Base-by-base conservation (phyloP, 1,140 invertebrate species). In the Drosophila ficusphila region DNA sequence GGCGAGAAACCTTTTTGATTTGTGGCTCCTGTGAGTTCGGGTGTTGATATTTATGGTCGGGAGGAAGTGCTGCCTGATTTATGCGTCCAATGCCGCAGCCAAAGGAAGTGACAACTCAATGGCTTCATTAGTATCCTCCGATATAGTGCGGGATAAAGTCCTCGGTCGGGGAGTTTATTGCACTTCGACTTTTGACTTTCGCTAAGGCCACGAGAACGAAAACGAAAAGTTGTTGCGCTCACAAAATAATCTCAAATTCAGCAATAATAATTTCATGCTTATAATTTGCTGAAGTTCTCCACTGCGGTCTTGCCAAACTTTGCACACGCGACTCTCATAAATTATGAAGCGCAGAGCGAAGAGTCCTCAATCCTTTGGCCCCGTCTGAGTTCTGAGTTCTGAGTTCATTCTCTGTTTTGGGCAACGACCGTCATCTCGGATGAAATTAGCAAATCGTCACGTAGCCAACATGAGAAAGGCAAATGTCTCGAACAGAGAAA, bases 121-220 rank as follows among this genome's bases (percentile, higher is more conserved):
- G 72, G 82, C 81, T 86, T 85, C 81, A 85, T 85, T 85, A 85
- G 76, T 67, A 62, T 53, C 73, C 56, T 19, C 25, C 47, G 29
- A 47, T 18, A 19, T 6, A 25, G 36, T n/a, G 21, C 34, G 47
- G 27, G 19, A 36, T 16, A 6, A 49, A 19, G 19, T 16, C 39
- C 4, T 44, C 34, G 41, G 39, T 23, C 2, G 11, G 21, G 16
- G 36, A 82, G 81, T 86, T 86, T 86, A 78, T 86, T 86, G 82
- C 81, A 86, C 81, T 88, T 86, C 81, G 81, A 86, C 81, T 88
- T 86, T 86, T 86, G 79, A 85, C 81, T 85, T 76, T 58, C 53
- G 14, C 14, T 21, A 52, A 53, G n/a, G 19, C 53, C 53, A 51
- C 29, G n/a, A n/a, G n/a, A n/a, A n/a, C n/a, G n/a, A n/a, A n/a